Percentiles rank a stretch among this genome's conserved stretches.
These are phyloP conservation scores for Bolinopsis microptera DNA, from an alignment of 37 sponge, comb jelly and placozoan genomes.

Conservation along the genomic window DNA sequence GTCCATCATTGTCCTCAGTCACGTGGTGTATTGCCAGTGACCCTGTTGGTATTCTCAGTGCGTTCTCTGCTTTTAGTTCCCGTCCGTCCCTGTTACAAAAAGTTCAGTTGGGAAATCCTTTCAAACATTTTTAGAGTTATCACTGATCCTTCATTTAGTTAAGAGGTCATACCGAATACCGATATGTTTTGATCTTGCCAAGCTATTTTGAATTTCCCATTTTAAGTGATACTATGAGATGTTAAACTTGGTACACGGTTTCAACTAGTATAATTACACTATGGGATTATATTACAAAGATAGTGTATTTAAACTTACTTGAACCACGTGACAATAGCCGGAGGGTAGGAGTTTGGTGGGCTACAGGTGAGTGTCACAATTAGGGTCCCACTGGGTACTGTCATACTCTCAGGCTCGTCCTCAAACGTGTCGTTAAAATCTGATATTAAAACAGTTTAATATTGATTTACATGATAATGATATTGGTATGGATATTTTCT, in stretches of 20 bases:
- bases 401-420: background rate
- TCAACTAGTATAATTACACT: no score
- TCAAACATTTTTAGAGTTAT: background rate
- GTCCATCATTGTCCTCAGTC: background rate
- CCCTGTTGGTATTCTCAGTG: constrained; percentile 7
- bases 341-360: background rate
- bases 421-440: background rate
- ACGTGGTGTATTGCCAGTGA: background rate
- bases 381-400: background rate
- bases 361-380: constrained; percentile 4
- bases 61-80: background rate
- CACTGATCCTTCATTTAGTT: background rate
- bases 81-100: background rate
- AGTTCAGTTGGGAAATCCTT: background rate
- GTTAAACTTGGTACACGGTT: no score
- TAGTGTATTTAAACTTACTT: no score
- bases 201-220: no score
- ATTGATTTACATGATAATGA: no score
- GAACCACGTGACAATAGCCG: constrained; percentile 14
- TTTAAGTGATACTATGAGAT: no score
- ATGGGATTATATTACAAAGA: no score
- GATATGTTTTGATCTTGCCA: no score
- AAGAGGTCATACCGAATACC: no score
- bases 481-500: no score
- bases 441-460: background rate